A percentile compares a stretch with the other conserved stretches of the same genome.
Conservation (phyloP, 2,113 vertebrate genomes). For the Phocoena sinus region DNA sequence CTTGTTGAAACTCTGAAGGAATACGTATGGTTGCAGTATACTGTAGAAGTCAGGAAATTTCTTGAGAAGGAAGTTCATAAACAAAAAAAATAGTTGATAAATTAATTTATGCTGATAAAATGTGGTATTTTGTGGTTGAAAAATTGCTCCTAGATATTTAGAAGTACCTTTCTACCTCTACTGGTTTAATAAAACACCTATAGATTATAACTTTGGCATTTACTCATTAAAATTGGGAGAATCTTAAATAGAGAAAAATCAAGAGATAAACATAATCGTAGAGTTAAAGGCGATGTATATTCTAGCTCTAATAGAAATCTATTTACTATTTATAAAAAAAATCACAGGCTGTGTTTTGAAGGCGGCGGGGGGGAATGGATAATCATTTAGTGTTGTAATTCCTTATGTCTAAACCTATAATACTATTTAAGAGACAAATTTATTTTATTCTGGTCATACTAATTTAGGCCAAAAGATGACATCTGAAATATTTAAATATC, state of each 20-base stretch:
- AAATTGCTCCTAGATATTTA: neutral
- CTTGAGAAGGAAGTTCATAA: neutral
- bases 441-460: slow-evolving; percentile 4
- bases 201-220: neutral
- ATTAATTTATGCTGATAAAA: neutral
- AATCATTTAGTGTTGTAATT: neutral
- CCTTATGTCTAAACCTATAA: neutral
- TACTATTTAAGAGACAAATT: neutral
- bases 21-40: neutral
- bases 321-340: neutral
- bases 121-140: neutral
- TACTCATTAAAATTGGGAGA: neutral
- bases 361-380: neutral
- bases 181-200: neutral
- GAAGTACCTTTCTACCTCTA: neutral
- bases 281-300: neutral
- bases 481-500: neutral
- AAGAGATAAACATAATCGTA: neutral
- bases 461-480: neutral
- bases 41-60: slow-evolving; percentile 10
- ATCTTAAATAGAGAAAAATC: neutral
- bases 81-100: neutral
- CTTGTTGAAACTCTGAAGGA: neutral
- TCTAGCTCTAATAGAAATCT: neutral
- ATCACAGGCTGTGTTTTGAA: neutral